A percentile compares a stretch with the other conserved stretches of the same genome.
Evolutionary conservation across 2,113 vertebrate species (phyloP).

Genomic region (Myrmecobius fasciatus): DNA sequence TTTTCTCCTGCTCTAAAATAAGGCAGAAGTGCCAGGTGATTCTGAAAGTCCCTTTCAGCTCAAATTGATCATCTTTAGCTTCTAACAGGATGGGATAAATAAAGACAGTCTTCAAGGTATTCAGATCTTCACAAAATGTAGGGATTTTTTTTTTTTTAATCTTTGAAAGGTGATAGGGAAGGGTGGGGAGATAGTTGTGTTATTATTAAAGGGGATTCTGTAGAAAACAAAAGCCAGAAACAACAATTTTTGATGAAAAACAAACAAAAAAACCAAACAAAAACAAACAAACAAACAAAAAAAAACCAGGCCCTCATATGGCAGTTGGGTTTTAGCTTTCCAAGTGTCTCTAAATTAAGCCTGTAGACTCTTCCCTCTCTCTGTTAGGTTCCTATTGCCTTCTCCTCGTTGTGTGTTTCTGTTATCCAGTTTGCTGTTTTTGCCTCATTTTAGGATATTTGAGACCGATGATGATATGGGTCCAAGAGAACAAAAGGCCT

Average conservation of each 20-base stretch:
- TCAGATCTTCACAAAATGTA: not conserved
- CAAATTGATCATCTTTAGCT: not conserved
- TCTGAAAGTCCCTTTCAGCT: not conserved
- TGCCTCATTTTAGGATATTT: not conserved
- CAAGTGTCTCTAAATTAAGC: not conserved
- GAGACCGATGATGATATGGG: not conserved
- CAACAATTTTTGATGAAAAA: not conserved
- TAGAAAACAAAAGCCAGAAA: not conserved
- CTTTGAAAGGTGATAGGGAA: not conserved
- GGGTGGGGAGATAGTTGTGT: not conserved
- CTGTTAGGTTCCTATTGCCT: not conserved
- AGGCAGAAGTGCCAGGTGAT: not conserved
- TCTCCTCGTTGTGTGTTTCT: not conserved
- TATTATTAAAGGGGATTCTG: not conserved
- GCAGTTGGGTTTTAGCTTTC: not conserved
- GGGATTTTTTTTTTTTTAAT: not conserved
- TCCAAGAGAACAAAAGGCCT: not conserved
- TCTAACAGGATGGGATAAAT: not conserved
- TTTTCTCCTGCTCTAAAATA: not conserved
- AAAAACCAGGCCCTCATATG: not conserved
- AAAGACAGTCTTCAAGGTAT: fast-evolving
- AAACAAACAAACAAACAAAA: too few species aligned
- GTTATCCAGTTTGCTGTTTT: not conserved
- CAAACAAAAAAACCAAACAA: too few species aligned
- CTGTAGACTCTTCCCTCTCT: not conserved